phyloP scores from a whole-genome alignment of 1,140 invertebrate genomes.

The Drosophila kurseongensis region DNA sequence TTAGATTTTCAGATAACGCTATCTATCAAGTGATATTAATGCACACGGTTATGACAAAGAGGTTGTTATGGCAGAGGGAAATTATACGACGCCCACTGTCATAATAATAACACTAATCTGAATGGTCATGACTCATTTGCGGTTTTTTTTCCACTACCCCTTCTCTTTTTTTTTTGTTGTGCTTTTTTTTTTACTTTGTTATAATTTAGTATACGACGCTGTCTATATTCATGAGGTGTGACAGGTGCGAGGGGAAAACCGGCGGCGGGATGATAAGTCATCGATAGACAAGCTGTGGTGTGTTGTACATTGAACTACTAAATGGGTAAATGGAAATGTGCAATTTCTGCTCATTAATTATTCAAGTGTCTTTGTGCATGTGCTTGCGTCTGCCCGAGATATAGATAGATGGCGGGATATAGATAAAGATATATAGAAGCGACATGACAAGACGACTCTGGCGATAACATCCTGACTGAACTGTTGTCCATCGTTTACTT shows the following conservation, averaged over 20 bases:
- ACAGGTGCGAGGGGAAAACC: constrained; percentile 28
- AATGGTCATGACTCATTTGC: constrained; percentile 37
- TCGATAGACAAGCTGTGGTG: constrained; percentile 21
- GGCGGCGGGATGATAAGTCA: constrained; percentile 30
- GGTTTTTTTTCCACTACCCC: constrained; percentile 24
- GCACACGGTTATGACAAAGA: background rate
- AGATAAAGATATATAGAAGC: background rate
- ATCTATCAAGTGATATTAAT: constrained; percentile 4
- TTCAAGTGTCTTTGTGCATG: constrained; percentile 22
- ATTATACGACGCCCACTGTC: constrained; percentile 23
- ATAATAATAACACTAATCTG: constrained; percentile 31
- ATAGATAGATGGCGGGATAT: background rate
- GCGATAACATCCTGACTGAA: constrained; percentile 6
- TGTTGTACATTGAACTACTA: constrained; percentile 41
- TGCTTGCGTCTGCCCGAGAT: background rate
- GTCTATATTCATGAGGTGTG: constrained; percentile 18
- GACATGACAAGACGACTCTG: background rate
- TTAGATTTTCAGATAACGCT: constrained; percentile 3
- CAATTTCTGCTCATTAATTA: constrained; percentile 57
- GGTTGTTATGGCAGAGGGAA: constrained; percentile 17
- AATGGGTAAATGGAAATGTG: constrained; percentile 47
- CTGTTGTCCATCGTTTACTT: constrained; percentile 1
- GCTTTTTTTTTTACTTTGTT: constrained; percentile 1
- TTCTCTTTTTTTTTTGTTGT: constrained; percentile 2
- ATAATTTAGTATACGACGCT: constrained; percentile 19